Conservation (phyloP, 2,888 invertebrate species). For the Beris morrisii region DNA sequence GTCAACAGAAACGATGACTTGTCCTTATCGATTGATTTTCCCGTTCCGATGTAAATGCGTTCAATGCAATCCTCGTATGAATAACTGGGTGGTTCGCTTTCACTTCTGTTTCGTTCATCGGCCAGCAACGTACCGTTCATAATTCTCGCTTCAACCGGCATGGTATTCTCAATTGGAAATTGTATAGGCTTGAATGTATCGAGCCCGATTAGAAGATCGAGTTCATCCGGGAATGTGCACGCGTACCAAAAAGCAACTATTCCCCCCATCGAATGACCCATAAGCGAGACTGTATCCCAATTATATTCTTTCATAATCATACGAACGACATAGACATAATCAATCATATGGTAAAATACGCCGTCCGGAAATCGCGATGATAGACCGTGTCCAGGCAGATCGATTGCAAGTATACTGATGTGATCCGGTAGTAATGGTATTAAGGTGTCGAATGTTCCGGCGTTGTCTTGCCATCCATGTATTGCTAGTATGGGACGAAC, state of each 20-base stretch:
- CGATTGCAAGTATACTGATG: slow-evolving; percentile 63
- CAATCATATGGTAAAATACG: slow-evolving; percentile 53
- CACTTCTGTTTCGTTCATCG: slow-evolving; percentile 53
- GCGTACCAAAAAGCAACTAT: slow-evolving; percentile 66
- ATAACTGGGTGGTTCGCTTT: slow-evolving; percentile 64
- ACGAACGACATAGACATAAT: slow-evolving; percentile 59
- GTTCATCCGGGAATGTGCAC: slow-evolving; percentile 59
- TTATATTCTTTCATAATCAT: slow-evolving; percentile 66
- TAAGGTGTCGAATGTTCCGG: slow-evolving; percentile 71
- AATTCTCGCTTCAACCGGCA: slow-evolving; percentile 53
- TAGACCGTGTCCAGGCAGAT: slow-evolving; percentile 72
- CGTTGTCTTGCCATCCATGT: slow-evolving; percentile 84
- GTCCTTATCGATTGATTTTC: slow-evolving; percentile 62
- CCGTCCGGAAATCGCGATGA: slow-evolving; percentile 71
- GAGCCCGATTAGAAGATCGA: slow-evolving; percentile 52
- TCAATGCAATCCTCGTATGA: slow-evolving; percentile 64
- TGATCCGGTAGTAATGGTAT: slow-evolving; percentile 62
- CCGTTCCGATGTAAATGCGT: slow-evolving; percentile 61
- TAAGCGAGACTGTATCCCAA: slow-evolving; percentile 69
- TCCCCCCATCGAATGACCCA: slow-evolving; percentile 72
- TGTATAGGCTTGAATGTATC: slow-evolving; percentile 53
- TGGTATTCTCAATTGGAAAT: slow-evolving; percentile 46
- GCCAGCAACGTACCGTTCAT: slow-evolving; percentile 58
- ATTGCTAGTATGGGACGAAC: slow-evolving; percentile 76
- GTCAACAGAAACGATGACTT: slow-evolving; percentile 61